Evolutionary conservation across 2,888 invertebrate genomes (phyloP).

Genomic region (Pristionchus exspectatus): DNA sequence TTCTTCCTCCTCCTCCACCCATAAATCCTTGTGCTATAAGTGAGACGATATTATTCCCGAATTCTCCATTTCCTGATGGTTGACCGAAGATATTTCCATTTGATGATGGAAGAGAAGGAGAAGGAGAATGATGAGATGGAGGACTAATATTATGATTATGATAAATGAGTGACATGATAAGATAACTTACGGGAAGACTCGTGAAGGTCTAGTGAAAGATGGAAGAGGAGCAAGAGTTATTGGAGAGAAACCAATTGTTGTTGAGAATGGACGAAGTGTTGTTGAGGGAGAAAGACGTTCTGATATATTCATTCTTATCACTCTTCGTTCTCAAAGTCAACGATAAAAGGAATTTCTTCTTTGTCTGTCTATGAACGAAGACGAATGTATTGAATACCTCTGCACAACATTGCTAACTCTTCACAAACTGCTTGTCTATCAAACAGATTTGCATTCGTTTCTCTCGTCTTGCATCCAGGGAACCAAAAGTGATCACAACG

Average conservation of each 20-base stretch:
- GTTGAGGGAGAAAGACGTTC: conserved; percentile 32
- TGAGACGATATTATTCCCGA: conserved; percentile 51
- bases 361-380: background rate
- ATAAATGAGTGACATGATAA: background rate
- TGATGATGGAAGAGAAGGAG: conserved; percentile 58
- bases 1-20: conserved; percentile 42
- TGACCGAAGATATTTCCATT: conserved; percentile 56
- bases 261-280: conserved; percentile 55
- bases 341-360: background rate
- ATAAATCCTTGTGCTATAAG: conserved; percentile 38
- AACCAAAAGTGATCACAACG: conserved; percentile 77
- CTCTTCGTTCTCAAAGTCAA: background rate
- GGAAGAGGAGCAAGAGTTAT: conserved; percentile 57
- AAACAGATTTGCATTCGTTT: conserved; percentile 77
- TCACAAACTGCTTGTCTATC: conserved; percentile 69
- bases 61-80: conserved; percentile 48
- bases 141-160: background rate
- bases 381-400: conserved; percentile 59
- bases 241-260: conserved; percentile 60
- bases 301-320: background rate
- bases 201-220: background rate
- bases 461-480: conserved; percentile 74
- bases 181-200: background rate
- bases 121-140: conserved; percentile 59
- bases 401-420: conserved; percentile 70